Base-by-base conservation (phyloP, 2,113 vertebrate genomes). In the Pluvianellus socialis region DNA sequence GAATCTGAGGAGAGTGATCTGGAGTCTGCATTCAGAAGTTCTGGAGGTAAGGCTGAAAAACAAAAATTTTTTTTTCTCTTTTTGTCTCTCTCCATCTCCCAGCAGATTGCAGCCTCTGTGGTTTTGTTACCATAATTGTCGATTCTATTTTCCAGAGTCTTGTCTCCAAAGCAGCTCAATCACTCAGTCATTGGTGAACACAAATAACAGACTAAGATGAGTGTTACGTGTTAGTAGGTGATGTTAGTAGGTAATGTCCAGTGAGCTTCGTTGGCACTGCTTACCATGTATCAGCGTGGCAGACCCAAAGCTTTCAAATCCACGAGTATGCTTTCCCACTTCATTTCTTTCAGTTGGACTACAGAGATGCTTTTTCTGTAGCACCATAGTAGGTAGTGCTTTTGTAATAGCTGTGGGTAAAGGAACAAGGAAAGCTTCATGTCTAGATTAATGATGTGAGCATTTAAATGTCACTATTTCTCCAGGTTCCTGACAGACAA, bases 1-100 rank as follows among this genome's bases (percentile, higher is more conserved):
- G 63, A 55, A 2, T 77, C 38, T 33, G 93, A 94, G 33, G 86
- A 88, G 4, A 86, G 38, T 20, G 92, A 92, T 7, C 32, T 56
- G 53, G 96, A 97, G 35, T 55, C 70, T 66, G 30, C 55, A 1
- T 83, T 63, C 50, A 26, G 8, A 22, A 86, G 74, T 65, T 59
- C 88, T 28, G 9, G 44, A 58, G 88, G 98, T 98, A 97, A 92
- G 95, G 86, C 32, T 79, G 44, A 21, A 49, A 23, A 44, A 7
- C 1, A 38, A 72, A 14, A 68, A 55, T 44, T 14, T 44, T 58
- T 66, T 21, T 0, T 13, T 61, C 6, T 40, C 14, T 42, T 10
- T 58, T n/a, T 47, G 10, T 56, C 7, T 90, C 26, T 27, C 30
- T 16, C n/a, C 11, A 2, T 42, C 40, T 70, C 45, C 73, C 42